A percentile compares a stretch with the other conserved stretches of the same genome.
Evolutionary conservation across 2,113 vertebrate genomes (phyloP).

Genomic region (Passer montanus): DNA sequence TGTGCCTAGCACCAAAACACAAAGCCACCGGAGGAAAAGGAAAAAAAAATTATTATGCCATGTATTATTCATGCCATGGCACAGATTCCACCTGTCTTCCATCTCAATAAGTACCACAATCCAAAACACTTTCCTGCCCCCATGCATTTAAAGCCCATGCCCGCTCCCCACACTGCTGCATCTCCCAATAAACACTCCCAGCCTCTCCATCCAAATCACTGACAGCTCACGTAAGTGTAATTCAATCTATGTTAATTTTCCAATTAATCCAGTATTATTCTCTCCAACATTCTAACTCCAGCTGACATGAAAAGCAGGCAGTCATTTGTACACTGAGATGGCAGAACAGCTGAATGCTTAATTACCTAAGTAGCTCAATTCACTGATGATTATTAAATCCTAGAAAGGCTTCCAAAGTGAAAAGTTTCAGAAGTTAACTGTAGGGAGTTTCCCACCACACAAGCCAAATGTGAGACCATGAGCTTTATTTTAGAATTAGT

Average conservation of each 20-base stretch:
- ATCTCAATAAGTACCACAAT: neutral
- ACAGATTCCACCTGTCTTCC: neutral
- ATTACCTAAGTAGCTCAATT: neutral
- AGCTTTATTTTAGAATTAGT: neutral
- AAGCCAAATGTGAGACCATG: neutral
- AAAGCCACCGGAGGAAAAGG: neutral
- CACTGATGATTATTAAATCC: neutral
- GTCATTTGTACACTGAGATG: neutral
- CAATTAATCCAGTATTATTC: neutral
- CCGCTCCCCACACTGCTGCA: neutral
- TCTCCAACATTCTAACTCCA: neutral
- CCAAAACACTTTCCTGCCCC: neutral
- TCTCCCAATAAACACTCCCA: neutral
- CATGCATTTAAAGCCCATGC: neutral
- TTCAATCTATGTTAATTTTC: neutral
- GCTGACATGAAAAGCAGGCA: neutral
- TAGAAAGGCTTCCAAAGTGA: neutral
- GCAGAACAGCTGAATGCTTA: neutral
- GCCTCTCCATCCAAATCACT: neutral
- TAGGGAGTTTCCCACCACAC: neutral
- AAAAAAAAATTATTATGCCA: neutral
- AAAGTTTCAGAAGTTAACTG: neutral
- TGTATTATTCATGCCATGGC: neutral
- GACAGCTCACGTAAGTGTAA: neutral
- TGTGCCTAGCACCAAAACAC: neutral